Evolutionary conservation across 2,888 invertebrate species (phyloP).

Genomic region (Entomobrya multifasciata): DNA sequence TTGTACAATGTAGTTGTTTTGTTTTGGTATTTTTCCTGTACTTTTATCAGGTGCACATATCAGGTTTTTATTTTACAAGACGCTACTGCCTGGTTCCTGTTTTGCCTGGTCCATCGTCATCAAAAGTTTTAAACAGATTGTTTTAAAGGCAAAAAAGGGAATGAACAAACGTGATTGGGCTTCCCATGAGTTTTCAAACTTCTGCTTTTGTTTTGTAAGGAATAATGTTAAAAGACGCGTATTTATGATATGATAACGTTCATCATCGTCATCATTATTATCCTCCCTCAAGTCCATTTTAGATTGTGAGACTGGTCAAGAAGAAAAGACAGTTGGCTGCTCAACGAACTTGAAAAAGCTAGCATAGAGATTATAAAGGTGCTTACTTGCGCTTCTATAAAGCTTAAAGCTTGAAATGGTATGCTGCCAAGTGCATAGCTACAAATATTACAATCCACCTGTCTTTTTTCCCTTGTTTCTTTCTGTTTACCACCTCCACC

Average conservation of each 20-base stretch:
- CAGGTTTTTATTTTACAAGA: neutral
- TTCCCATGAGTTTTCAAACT: neutral
- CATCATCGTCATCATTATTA: neutral
- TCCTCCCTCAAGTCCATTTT: neutral
- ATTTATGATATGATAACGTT: constrained; percentile 62
- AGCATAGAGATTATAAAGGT: neutral
- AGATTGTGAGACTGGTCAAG: constrained; percentile 63
- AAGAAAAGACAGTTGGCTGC: neutral
- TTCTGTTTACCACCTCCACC: neutral
- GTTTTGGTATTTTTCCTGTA: constrained; percentile 10
- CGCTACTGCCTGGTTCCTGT: neutral
- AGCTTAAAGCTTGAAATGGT: too few species aligned
- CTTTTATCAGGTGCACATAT: neutral
- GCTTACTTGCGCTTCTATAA: neutral
- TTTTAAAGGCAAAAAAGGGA: neutral
- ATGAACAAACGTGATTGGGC: neutral
- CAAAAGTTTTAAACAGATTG: neutral
- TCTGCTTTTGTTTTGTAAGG: neutral
- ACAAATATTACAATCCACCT: constrained; percentile 41
- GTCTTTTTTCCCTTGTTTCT: constrained; percentile 51
- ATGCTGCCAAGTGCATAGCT: too few species aligned
- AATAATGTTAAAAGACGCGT: constrained; percentile 61
- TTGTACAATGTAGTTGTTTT: neutral
- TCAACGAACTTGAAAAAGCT: neutral
- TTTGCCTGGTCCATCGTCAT: neutral